Base-by-base conservation (phyloP, 2,888 invertebrate genomes). In the Eilema caniola region DNA sequence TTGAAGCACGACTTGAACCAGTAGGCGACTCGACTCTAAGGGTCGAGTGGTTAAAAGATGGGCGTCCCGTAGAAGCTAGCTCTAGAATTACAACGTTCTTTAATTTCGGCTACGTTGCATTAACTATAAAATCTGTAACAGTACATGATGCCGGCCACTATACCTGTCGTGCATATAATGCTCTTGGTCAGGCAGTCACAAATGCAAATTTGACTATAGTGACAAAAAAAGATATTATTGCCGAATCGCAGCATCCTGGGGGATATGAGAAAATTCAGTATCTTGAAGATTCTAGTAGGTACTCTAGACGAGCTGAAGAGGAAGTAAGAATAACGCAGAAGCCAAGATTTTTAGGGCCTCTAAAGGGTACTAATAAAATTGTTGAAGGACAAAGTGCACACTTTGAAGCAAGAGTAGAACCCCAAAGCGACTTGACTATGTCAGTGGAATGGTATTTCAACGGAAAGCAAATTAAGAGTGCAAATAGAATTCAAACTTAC, bases 361-460 rank as follows among this genome's bases (percentile, higher is more conserved):
- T 99, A 69, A 98, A 98, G 91, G 98, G 98, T 64, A 98, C 98
- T n/a, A 98, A 98, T 85, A 98, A 98, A 89, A 98, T 99, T 85
- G 97, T 98, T 28, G 99, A 99, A 95, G 98, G 98, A 0, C 99
- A 99, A 95, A 96, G 98, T 64, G 98, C 99, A 78, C 99, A 99
- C 87, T 98, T 99, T 88, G 99, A 99, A 95, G 98, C 98, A 7
- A 97, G 99, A 77, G 98, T 99, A 64, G 98, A 99, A 87, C 99
- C 99, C 1, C 98, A 99, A 91, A 98, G 98, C 88, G 99, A 99
- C 93, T 96, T 98, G 37, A 97, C 98, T 25, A 97, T 99, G 97
- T 96, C 96, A 86, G 97, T 99, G 75, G 99, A 99, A 94, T 99
- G 99, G 99, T 99, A 98, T 90, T 98, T 98, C 86, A 99, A 99